Base-by-base conservation (phyloP, 2,797 vertebrate species). In the Falco rusticolus region DNA sequence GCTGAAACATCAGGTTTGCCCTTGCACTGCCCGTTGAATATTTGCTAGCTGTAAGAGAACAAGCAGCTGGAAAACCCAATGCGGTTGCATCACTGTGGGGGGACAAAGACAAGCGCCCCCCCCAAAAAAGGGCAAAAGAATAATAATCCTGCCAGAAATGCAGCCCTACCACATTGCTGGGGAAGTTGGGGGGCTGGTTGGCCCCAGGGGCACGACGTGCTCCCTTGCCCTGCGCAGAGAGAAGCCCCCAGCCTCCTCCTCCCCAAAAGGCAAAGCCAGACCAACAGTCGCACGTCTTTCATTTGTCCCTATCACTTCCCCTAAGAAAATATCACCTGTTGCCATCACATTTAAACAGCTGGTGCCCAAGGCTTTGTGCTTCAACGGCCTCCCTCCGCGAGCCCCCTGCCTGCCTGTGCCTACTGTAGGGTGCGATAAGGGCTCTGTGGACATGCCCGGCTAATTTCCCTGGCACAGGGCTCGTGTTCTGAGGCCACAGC, bases 81-180 rank as follows among this genome's bases (percentile, higher is more conserved):
- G 11, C 11, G 5, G 4, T 34, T 65, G 28, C 56, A 75, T 37
- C 20, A 12, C 28, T 47, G 22, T 54, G 11, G 16, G 4, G 11
- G 1, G 0, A 28, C 41, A 53, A 2, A 1, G 7, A 13, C 29
- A 34, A 37, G 31, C 18, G 18, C 9, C 43, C 43, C 17, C 17
- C 43, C 43, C 18, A 6, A 16, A 6, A 41, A 15, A 0, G 7
- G 22, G 11, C 3, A 53, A 31, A 75, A 47, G 26, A 6, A 33
- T 15, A 17, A 54, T 28, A 8, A 45, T n/a, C 15, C 11, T 69
- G 9, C 14, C 56, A 51, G 39, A 63, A 71, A 22, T 5, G 11
- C 16, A 79, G 10, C 17, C 7, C 28, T 9, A 1, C 13, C 34
- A 3, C 18, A 3, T 47, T 26, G 7, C 54, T 24, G 51, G 31